Conservation (phyloP, 2,888 invertebrate species). For the Anodontia alba region DNA sequence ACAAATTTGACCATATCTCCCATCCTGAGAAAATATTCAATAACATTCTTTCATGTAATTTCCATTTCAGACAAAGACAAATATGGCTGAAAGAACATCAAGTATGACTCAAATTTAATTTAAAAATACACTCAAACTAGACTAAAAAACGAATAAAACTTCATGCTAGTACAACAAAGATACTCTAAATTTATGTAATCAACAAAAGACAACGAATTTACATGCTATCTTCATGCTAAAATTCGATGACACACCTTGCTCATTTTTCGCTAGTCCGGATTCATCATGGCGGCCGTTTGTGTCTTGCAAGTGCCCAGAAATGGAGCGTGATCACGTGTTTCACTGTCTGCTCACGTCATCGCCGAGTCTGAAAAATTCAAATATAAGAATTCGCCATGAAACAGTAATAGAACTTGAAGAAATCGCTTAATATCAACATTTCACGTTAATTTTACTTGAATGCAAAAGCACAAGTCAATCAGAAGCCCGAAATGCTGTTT, state of each 20-base stretch:
- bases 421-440: not conserved
- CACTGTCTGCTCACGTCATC: constrained; percentile 49
- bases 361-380: constrained; percentile 29
- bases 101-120: not conserved
- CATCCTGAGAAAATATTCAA: not conserved
- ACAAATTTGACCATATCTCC: not conserved
- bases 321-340: constrained; percentile 37
- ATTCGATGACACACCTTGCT: constrained; percentile 69
- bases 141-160: not conserved
- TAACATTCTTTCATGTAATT: not conserved
- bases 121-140: not conserved
- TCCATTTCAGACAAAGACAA: constrained; percentile 31
- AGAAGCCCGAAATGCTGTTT: no score
- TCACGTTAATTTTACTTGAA: not conserved
- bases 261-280: constrained; percentile 68
- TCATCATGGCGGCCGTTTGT: constrained; percentile 71
- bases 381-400: not conserved
- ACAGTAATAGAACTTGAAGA: not conserved
- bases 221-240: constrained; percentile 11
- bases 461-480: not conserved
- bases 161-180: not conserved
- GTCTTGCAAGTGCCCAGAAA: constrained; percentile 51
- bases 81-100: constrained; percentile 57
- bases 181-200: not conserved
- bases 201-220: not conserved